phyloP scores from a whole-genome alignment of 2,888 invertebrate genomes.

The Andrena bucephala region DNA sequence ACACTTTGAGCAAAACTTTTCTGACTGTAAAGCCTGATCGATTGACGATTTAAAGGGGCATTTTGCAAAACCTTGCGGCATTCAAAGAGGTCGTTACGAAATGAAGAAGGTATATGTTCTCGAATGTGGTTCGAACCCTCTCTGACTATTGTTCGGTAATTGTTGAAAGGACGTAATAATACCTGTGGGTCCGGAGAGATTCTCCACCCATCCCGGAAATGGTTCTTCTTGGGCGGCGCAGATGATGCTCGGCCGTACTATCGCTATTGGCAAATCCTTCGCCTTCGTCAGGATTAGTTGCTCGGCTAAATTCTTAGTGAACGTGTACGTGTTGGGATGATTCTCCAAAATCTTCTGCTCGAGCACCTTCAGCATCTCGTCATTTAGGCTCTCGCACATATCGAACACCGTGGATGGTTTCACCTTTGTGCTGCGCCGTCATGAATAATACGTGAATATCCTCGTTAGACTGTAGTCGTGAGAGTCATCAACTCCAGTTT shows the following conservation, averaged over 20 bases:
- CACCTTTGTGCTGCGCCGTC: slow-evolving; percentile 76
- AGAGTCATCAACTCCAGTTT: not conserved
- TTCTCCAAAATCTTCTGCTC: slow-evolving; percentile 88
- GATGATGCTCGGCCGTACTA: slow-evolving; percentile 97
- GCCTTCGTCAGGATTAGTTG: slow-evolving; percentile 92
- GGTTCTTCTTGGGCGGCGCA: slow-evolving; percentile 92
- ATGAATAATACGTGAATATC: slow-evolving; percentile 1
- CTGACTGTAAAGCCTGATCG: too few species aligned
- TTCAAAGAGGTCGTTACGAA: too few species aligned
- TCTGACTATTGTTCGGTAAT: not conserved
- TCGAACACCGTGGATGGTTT: slow-evolving; percentile 81
- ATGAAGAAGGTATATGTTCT: too few species aligned
- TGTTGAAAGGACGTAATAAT: slow-evolving; percentile 1
- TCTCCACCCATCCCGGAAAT: slow-evolving; percentile 98
- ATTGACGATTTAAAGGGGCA: too few species aligned
- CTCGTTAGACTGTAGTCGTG: not conserved
- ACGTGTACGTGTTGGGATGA: slow-evolving; percentile 98
- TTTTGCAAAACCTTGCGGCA: too few species aligned
- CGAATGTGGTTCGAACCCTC: too few species aligned
- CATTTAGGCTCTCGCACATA: slow-evolving; percentile 93
- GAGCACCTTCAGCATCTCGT: slow-evolving; percentile 86
- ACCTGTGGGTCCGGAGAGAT: slow-evolving; percentile 97
- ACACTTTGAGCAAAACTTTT: too few species aligned
- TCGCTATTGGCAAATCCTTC: slow-evolving; percentile 94
- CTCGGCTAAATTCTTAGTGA: slow-evolving; percentile 98